Base-by-base conservation (phyloP, 1,140 invertebrate species). In the Calliopsis andreniformis region DNA sequence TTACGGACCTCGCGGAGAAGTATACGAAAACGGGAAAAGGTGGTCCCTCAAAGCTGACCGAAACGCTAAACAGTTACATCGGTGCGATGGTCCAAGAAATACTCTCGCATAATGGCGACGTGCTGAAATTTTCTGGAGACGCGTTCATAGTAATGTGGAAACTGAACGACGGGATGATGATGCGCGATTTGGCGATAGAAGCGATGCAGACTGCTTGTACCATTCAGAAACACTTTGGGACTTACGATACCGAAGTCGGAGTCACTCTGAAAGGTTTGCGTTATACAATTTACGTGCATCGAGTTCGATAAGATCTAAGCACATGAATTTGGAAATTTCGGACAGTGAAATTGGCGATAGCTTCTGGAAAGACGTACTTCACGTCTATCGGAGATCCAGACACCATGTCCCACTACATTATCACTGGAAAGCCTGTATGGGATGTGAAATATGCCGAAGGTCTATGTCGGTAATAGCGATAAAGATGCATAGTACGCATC, bases 111-210 rank as follows among this genome's bases (percentile, higher is more conserved):
- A 91, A 93, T 25, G 95, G 94, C 0, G 95, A 95, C 79, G 92
- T 95, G n/a, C 83, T 95, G 0, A 95, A 95, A 87, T 95, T 95
- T 85, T 94, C 94, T 3, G 94, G 94, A 0, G 94, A 95, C 83
- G 94, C 95, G 23, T 95, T 95, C 83, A 91, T 95, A 42, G 94
- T 94, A 5, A 92, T 94, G 78, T 94, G 94, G 94, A 94, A 94
- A 78, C 87, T 93, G 0, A 86, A 89, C 3, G 79, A 90, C 0
- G 90, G 88, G 35, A 87, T 92, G 47, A 85, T 92, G 8, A 94
- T 95, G 92, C 90, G 92, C 53, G 93, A 94, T 77, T 88, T 93
- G 5, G 93, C 94, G 0, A 92, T 93, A 28, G 91, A 93, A 61
- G 94, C 94, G 0, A 93, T 95, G 32, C 93, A 94, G 79, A 94